phyloP scores from a whole-genome alignment of 2,888 invertebrate species.

The Agriopis aurantiaria region DNA sequence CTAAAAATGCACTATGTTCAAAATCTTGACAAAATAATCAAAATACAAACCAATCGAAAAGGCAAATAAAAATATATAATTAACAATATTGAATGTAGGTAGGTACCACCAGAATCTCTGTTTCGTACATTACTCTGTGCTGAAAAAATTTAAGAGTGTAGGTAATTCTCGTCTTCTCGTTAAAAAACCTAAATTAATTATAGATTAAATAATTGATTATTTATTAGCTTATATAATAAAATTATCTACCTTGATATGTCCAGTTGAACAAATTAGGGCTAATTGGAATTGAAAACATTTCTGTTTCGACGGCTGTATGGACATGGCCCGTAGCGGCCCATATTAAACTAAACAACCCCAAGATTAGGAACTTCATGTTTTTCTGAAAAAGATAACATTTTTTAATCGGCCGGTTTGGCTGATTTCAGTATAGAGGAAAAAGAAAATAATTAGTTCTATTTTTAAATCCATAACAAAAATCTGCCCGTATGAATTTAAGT shows the following conservation, averaged over 20 bases:
- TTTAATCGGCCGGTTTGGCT: not conserved
- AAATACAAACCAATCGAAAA: not conserved
- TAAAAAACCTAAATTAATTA: too few species aligned
- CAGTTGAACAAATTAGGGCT: constrained; percentile 93
- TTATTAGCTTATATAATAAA: not conserved
- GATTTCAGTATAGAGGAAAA: not conserved
- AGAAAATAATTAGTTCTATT: constrained; percentile 6
- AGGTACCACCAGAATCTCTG: constrained; percentile 20
- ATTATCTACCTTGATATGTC: constrained; percentile 88
- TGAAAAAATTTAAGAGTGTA: constrained; percentile 16
- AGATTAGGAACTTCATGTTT: constrained; percentile 43
- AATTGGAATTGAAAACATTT: constrained; percentile 92
- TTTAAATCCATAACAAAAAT: constrained; percentile 7
- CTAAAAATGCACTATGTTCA: too few species aligned
- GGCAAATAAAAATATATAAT: constrained; percentile 1
- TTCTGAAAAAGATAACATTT: constrained; percentile 48
- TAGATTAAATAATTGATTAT: too few species aligned
- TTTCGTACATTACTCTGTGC: constrained; percentile 26
- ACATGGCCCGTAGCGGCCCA: constrained; percentile 55
- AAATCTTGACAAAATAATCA: too few species aligned
- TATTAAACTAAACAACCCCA: constrained; percentile 50
- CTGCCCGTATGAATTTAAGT: not conserved
- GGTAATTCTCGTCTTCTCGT: too few species aligned
- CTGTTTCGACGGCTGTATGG: constrained; percentile 88
- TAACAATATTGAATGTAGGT: not conserved